Evolutionary conservation across 2,888 invertebrate species (phyloP).

Genomic region (Drosophila anomalata): DNA sequence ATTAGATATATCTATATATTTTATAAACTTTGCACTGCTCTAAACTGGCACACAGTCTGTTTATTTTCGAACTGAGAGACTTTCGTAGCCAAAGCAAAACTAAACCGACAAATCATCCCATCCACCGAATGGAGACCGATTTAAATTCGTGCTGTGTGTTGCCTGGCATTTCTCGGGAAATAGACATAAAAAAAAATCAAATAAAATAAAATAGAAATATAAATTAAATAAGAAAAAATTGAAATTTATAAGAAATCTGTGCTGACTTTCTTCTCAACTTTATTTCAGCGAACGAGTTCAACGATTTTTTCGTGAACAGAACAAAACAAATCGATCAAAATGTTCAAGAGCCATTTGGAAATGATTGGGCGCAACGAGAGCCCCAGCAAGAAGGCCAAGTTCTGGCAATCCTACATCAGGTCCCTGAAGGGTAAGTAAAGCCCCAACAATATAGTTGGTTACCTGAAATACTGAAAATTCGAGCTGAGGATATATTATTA

Average conservation of each 20-base stretch:
- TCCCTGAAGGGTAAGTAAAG: conserved; percentile 92
- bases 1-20: conserved; percentile 58
- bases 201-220: neutral
- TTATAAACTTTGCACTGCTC: conserved; percentile 66
- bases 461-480: neutral
- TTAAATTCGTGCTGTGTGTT: conserved; percentile 50
- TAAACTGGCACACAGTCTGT: conserved; percentile 78
- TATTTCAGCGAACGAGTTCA: conserved; percentile 90
- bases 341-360: conserved; percentile 96
- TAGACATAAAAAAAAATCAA: neutral
- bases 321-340: conserved; percentile 88
- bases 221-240: conserved; percentile 4
- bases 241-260: conserved; percentile 17
- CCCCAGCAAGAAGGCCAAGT: conserved; percentile 95
- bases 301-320: conserved; percentile 82
- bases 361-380: conserved; percentile 97
- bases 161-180: conserved; percentile 56
- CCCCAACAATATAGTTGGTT: neutral
- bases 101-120: conserved; percentile 28
- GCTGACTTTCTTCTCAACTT: conserved; percentile 35
- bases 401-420: conserved; percentile 96
- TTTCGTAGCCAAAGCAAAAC: conserved; percentile 62
- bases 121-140: conserved; percentile 25
- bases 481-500: conserved; percentile 16
- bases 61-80: conserved; percentile 77